Base-by-base conservation (phyloP, 2,797 vertebrate species). In the Oreonectes daqikongensis region DNA sequence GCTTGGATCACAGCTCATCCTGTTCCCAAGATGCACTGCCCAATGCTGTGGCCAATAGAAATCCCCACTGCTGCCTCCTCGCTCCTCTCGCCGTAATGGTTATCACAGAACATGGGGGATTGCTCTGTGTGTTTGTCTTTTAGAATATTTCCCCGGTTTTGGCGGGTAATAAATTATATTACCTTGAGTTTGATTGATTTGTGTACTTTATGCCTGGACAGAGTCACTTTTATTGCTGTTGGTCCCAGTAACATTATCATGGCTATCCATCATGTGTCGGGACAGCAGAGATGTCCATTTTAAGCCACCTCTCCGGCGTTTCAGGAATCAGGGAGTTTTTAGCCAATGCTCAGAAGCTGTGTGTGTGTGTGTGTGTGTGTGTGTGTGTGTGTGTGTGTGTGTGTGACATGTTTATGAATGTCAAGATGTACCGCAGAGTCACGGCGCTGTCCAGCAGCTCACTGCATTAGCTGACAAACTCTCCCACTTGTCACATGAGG, bases 171-270 rank as follows among this genome's bases (percentile, higher is more conserved):
- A 75, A 83, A 81, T 79, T 81, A 74, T 61, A 77, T 73, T 72
- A 67, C 72, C 26, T 79, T 69, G 72, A 75, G 82, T 72, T 79
- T 79, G 79, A 81, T 77, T 84, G 81, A 82, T 84, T 82, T 82
- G 69, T 84, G 73, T 82, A 65, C 77, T 79, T 69, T 78, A 78
- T 63, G 75, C 40, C 73, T 84, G 65, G 80, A 83, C 60, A 79
- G 60, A 78, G 79, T 78, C 68, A 64, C 70, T 82, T 83, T 84
- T 86, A 83, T 82, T 79, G 81, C 76, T 75, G 77, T 80, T 71
- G 82, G 70, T 74, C 72, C 67, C 78, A 80, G 78, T 79, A 77
- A 72, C 76, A 82, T 81, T 69, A 81, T 84, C 66, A 78, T 73
- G 55, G 57, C 79, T 66, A 80, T 80, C 66, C 69, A 69, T 83